Conservation (phyloP, 2,888 invertebrate species). For the Drosophila aldrichi region DNA sequence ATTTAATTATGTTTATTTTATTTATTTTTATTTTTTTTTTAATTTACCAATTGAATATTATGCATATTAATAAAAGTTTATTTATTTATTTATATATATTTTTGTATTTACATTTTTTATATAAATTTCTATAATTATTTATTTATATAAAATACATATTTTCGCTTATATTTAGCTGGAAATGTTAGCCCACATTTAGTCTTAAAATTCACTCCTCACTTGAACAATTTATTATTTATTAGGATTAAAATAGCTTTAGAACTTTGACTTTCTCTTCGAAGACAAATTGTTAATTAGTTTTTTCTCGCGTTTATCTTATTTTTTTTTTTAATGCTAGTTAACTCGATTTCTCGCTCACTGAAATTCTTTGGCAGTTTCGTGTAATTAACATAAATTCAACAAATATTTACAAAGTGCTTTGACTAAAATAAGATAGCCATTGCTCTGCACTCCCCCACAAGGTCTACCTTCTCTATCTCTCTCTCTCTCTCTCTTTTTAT, state of each 20-base stretch:
- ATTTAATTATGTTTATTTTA: no score
- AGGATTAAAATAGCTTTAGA: background rate
- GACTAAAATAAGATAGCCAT: background rate
- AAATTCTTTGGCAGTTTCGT: background rate
- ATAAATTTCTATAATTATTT: background rate
- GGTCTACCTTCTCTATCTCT: background rate
- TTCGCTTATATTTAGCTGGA: no score
- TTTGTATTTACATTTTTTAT: no score
- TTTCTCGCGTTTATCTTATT: background rate
- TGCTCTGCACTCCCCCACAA: background rate
- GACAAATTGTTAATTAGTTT: constrained; percentile 1
- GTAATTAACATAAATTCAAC: constrained; percentile 9
- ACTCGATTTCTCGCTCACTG: background rate
- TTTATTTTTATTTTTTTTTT: no score
- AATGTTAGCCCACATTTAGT: background rate
- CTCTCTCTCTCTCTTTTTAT: background rate
- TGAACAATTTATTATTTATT: background rate
- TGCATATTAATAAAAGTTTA: background rate
- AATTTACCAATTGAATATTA: background rate
- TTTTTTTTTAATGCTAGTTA: background rate
- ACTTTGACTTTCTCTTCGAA: background rate
- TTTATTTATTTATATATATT: background rate
- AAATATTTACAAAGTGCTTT: constrained; percentile 1
- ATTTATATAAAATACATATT: background rate
- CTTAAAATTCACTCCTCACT: background rate